A percentile compares a stretch with the other conserved stretches of the same genome.
Conservation (phyloP, 2,113 vertebrate species). For the Nymphicus hollandicus region DNA sequence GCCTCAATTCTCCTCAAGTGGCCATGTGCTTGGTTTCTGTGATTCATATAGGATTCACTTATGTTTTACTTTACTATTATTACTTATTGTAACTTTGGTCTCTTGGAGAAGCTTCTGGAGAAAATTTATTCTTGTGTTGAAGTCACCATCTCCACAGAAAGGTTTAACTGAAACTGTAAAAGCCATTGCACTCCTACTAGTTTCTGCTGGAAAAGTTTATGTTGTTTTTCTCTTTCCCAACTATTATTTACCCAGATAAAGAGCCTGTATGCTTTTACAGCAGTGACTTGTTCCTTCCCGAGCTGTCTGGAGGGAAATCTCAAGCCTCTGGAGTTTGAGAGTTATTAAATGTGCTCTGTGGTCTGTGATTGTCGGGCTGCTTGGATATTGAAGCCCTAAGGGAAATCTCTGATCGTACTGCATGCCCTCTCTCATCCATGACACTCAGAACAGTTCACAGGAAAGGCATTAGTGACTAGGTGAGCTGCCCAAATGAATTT, state of each 20-base stretch:
- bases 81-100: not conserved
- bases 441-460: not conserved
- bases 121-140: not conserved
- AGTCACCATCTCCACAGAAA: not conserved
- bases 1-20: not conserved
- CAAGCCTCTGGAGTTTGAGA: not conserved
- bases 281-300: not conserved
- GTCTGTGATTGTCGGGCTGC: not conserved
- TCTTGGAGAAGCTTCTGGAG: not conserved
- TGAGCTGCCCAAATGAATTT: not conserved
- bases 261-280: not conserved
- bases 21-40: not conserved
- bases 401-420: not conserved
- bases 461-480: not conserved
- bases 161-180: not conserved
- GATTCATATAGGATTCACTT: not conserved
- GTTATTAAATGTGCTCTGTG: accelerated
- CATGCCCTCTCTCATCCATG: accelerated
- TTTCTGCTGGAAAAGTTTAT: not conserved
- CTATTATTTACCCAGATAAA: not conserved
- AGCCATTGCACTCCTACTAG: not conserved
- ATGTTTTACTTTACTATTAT: not conserved
- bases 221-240: not conserved
- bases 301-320: not conserved
- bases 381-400: accelerated